Evolutionary conservation across 2,113 vertebrate genomes (phyloP).

Genomic region (Cyanocitta stelleri): DNA sequence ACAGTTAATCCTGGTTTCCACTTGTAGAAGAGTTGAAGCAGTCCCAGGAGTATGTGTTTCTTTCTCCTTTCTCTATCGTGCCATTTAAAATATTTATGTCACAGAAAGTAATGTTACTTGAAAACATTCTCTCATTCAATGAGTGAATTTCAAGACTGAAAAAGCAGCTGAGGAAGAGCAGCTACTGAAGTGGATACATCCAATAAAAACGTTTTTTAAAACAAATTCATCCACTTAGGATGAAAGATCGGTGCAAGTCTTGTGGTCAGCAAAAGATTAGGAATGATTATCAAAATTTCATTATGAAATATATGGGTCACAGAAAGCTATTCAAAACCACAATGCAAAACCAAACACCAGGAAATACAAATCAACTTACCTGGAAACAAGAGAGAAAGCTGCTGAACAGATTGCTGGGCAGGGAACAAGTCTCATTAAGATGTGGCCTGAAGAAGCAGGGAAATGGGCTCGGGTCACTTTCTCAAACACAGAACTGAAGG

Average conservation of each 20-base stretch:
- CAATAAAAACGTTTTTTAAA: neutral
- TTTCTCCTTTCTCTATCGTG: neutral
- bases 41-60: neutral
- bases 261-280: neutral
- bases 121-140: neutral
- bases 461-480: slow-evolving; percentile 90
- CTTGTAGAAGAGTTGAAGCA: neutral
- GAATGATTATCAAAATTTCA: neutral
- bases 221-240: neutral
- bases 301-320: neutral
- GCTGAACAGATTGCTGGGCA: slow-evolving; percentile 93
- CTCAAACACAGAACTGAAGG: slow-evolving; percentile 87
- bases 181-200: neutral
- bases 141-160: neutral
- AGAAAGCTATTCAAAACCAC: neutral
- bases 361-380: slow-evolving; percentile 75
- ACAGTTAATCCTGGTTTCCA: neutral
- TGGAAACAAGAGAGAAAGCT: slow-evolving; percentile 93
- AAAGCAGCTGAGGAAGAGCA: neutral
- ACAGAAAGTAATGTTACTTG: neutral
- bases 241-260: neutral
- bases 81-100: neutral
- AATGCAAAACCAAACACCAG: neutral
- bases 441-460: slow-evolving; percentile 84
- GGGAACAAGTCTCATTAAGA: slow-evolving; percentile 87